Base-by-base conservation (phyloP, 2,888 invertebrate species). In the Ethmia dodecea region DNA sequence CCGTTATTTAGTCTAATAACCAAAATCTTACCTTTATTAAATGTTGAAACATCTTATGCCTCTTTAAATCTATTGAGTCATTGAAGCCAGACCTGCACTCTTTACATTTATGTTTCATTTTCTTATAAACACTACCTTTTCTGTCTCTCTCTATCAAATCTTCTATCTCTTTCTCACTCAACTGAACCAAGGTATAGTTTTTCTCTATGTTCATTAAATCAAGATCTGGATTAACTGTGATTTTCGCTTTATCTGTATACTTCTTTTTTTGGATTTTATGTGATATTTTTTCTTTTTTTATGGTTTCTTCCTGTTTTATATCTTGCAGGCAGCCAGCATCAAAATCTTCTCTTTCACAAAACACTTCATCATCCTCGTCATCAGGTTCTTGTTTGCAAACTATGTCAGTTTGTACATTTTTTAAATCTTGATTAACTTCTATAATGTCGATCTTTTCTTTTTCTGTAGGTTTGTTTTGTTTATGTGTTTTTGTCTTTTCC, bases 41-140 rank as follows among this genome's bases (percentile, higher is more conserved):
- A 43, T 73, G 74, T 22, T 43, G 44, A 8, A 59, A 46, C 11
- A 51, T 59, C 0, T 43, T 43, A 42, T 73, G 74, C 1, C 63
- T 43, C 9, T 46, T 36, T 1, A 54, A 35, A 36, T 71, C 66
- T 1, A 60, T 14, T 0, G 31, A 35, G 3, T 40, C 42, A 0
- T 37, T 47, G 31, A 63, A 71, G 0, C 49, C 49, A 0, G 41
- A 34, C 1, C 38, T 42, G 31, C 59, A 69, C 0, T 18, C 13
- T 5, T 30, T 35, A 35, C 40, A 42, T 11, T 33, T 36, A 5
- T 26, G 26, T 1, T 32, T 35, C 13, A 25, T 30, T 8, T 29
- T 30, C 5, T 4, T n/a, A 28, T 26, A 34, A 30, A 9, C 18
- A 35, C 0, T 38, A 28, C 30, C 18, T 14, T 30, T 31, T 32